phyloP scores from a whole-genome alignment of 2,797 vertebrate species.

The Liasis olivaceus region DNA sequence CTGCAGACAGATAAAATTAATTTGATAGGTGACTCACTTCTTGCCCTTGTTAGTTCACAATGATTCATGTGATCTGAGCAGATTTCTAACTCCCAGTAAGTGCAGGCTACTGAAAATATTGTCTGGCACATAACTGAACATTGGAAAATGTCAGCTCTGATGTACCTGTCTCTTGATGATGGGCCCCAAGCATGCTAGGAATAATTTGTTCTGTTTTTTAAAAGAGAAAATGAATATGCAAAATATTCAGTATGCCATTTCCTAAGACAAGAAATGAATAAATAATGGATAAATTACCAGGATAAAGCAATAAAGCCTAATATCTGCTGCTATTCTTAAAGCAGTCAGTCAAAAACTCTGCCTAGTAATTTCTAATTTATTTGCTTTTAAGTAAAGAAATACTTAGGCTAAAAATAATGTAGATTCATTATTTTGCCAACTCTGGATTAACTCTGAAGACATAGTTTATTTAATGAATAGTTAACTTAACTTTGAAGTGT shows the following conservation, averaged over 20 bases:
- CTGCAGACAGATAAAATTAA: slow-evolving; percentile 47
- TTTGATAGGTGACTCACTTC: slow-evolving; percentile 38
- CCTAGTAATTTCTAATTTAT: not conserved
- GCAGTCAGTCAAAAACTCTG: not conserved
- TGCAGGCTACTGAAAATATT: not conserved
- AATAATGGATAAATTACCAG: not conserved
- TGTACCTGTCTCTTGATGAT: not conserved
- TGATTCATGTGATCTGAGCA: slow-evolving; percentile 51
- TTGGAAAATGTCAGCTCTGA: not conserved
- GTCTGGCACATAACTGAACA: slow-evolving; percentile 1
- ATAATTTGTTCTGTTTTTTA: not conserved
- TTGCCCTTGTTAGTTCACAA: slow-evolving; percentile 51
- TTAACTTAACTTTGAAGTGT: no score
- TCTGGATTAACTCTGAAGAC: not conserved
- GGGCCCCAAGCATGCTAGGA: fast-evolving
- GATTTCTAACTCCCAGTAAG: slow-evolving; percentile 28
- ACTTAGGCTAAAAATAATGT: not conserved
- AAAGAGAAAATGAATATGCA: not conserved
- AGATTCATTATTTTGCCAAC: not conserved
- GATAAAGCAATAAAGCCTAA: not conserved
- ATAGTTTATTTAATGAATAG: no score
- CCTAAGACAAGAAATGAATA: not conserved
- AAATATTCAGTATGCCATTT: not conserved
- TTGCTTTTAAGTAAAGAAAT: not conserved
- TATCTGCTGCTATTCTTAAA: not conserved